These are phyloP conservation scores for Tribolium freemani DNA, from an alignment of 2,888 invertebrate genomes.

Conservation along the genomic window DNA sequence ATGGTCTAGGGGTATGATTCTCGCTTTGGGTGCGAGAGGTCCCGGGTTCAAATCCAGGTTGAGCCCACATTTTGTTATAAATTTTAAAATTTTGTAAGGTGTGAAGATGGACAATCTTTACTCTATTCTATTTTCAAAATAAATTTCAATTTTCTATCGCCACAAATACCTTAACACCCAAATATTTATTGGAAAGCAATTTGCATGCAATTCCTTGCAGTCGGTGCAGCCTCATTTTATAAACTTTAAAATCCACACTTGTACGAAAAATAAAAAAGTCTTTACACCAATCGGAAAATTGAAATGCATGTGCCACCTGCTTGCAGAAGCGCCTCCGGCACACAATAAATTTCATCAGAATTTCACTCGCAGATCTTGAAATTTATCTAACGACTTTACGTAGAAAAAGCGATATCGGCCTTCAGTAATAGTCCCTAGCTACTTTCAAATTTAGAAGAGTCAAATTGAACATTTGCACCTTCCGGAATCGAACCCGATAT, in stretches of 20 bases:
- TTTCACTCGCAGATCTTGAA: neutral
- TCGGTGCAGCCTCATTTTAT: too few relatives aligned
- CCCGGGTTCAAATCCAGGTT: slow-evolving; percentile 38
- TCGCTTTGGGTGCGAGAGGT: slow-evolving; percentile 7
- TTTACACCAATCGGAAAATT: slow-evolving; percentile 6
- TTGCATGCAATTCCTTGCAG: too few relatives aligned
- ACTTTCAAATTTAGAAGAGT: neutral
- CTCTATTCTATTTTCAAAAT: too few relatives aligned
- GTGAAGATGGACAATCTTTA: too few relatives aligned
- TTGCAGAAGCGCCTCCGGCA: neutral
- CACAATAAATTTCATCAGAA: slow-evolving; percentile 6
- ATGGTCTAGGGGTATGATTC: slow-evolving; percentile 7
- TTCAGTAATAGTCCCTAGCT: neutral
- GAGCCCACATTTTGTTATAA: slow-evolving; percentile 56
- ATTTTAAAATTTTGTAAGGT: neutral
- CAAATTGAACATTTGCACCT: neutral
- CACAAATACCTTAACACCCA: too few relatives aligned
- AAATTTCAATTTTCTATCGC: too few relatives aligned
- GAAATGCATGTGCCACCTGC: slow-evolving; percentile 10
- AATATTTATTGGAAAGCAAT: too few relatives aligned
- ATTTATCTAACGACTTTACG: neutral
- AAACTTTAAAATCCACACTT: too few relatives aligned
- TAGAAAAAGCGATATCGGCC: neutral
- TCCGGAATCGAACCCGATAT: neutral
- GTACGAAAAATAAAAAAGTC: neutral